Evolutionary conservation across 2,888 invertebrate genomes (phyloP).

Genomic region (Tipula vernalis): DNA sequence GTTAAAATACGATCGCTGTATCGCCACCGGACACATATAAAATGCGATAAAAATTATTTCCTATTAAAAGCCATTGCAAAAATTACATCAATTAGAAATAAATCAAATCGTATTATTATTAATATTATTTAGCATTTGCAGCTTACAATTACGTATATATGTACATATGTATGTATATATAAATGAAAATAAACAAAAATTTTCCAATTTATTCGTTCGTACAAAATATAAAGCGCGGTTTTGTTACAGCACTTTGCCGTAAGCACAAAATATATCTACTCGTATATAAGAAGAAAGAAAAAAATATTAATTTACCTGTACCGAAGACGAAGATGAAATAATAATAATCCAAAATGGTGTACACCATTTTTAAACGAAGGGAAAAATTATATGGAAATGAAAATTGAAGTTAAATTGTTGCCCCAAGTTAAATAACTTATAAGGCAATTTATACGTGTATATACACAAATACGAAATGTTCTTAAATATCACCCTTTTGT

Average conservation of each 20-base stretch:
- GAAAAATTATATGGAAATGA: not conserved
- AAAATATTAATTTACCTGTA: not conserved
- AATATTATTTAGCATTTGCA: not conserved
- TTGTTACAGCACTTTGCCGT: not conserved
- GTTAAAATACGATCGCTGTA: not conserved
- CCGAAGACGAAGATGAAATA: not conserved
- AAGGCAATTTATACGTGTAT: not conserved
- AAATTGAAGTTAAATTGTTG: slow-evolving; percentile 4
- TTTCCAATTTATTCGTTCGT: not conserved
- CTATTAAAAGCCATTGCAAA: not conserved
- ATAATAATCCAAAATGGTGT: not conserved
- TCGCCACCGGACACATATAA: not conserved
- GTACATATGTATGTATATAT: too few species aligned
- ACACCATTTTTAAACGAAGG: not conserved
- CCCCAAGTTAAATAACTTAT: not conserved
- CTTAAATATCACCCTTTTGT: not conserved
- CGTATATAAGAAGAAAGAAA: not conserved
- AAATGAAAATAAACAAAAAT: not conserved
- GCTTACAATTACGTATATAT: not conserved
- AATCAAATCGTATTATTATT: not conserved
- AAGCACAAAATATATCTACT: not conserved
- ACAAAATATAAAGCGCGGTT: not conserved
- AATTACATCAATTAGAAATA: not conserved
- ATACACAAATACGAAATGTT: not conserved
- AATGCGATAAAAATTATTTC: not conserved